phyloP scores from a whole-genome alignment of 2,797 vertebrate species.

The Echiichthys vipera region DNA sequence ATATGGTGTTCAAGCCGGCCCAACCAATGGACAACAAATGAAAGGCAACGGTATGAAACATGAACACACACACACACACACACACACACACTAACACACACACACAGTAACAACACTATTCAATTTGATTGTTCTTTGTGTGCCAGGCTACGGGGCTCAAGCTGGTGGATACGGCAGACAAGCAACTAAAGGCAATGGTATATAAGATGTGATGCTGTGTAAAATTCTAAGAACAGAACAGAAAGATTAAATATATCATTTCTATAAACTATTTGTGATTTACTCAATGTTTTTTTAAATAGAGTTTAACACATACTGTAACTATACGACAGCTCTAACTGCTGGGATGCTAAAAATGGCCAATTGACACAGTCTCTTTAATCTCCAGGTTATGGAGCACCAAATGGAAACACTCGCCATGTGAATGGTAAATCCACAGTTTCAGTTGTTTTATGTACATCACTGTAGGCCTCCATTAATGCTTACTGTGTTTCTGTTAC shows the following conservation, averaged over 20 bases:
- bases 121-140: background rate
- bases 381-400: conserved; percentile 43
- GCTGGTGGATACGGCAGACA: conserved; percentile 48
- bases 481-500: background rate
- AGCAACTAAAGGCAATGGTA: conserved; percentile 65
- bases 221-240: too few species aligned
- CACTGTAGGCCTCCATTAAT: background rate
- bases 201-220: background rate
- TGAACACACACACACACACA: too few species aligned
- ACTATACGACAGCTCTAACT: background rate
- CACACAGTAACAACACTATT: background rate
- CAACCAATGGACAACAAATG: conserved; percentile 41
- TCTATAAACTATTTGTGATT: background rate
- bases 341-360: background rate
- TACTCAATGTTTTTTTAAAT: background rate
- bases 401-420: conserved; percentile 32
- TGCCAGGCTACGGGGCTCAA: conserved; percentile 55
- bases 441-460: background rate
- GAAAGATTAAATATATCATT: too few species aligned
- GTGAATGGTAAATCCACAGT: conserved; percentile 17
- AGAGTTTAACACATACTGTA: background rate
- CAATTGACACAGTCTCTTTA: background rate
- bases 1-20: conserved; percentile 49
- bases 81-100: too few species aligned
- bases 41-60: conserved; percentile 56